Base-by-base conservation (phyloP, 2,113 vertebrate species). In the Nothocercus julius region DNA sequence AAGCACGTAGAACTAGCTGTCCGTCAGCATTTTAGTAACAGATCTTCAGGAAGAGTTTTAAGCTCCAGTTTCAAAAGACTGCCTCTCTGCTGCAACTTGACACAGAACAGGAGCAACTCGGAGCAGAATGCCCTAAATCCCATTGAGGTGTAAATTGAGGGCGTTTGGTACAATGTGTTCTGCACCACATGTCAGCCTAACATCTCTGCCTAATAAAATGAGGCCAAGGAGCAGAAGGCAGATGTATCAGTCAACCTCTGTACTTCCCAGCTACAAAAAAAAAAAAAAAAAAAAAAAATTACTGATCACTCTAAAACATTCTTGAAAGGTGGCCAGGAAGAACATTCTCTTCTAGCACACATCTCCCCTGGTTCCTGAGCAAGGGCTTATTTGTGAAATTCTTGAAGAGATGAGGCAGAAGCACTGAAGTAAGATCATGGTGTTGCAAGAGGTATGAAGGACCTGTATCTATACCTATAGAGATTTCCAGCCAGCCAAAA, bases 191-290 rank as follows among this genome's bases (percentile, higher is more conserved):
- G 40, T 32, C 20, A 80, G 53, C 30, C 47, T 69, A n/a, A 89
- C 80, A 59, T 86, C 77, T 84, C 68, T 73, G 87, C 69, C 85
- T 74, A 70, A 28, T 56, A 67, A 85, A 73, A 75, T 40, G 63
- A 85, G 83, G 63, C 80, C 82, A 81, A 86, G 82, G 68, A 83
- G 75, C 81, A 96, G 47, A 73, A 92, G 63, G 40, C 59, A 5
- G 30, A 18, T 11, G 34, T 13, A 82, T 73, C 22, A 74, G 70
- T 82, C 49, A 79, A 75, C 25, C 53, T 69, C 58, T 82, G 77
- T 77, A 49, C 25, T 85, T 78, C n/a, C 66, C 59, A 87, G 70
- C 81, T 79, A 82, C 70, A 76, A 78, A 54, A 80, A 85, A 51
- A 51, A 42, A 15, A 85, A 75, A 85, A 51, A 51, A 42, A 15